These are phyloP conservation scores for Phaonia tiefii DNA, from an alignment of 2,888 invertebrate species.

Conservation along the genomic window DNA sequence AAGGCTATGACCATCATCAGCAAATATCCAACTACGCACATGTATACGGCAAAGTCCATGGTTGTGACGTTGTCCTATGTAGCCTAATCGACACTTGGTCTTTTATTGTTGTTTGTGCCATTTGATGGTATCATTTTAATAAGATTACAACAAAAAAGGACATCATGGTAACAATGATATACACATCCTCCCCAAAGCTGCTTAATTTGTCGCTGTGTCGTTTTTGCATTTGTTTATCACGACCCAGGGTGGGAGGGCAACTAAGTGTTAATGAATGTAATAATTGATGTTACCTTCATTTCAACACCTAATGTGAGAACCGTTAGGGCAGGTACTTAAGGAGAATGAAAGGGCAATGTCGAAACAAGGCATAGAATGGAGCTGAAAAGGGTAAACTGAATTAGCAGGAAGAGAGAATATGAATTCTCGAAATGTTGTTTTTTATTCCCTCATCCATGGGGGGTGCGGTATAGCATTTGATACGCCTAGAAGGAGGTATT, in stretches of 20 bases:
- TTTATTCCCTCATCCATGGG: too few species aligned
- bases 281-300: conserved; percentile 3
- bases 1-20: not conserved
- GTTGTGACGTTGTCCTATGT: conserved; percentile 14
- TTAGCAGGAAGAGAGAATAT: too few species aligned
- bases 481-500: too few species aligned
- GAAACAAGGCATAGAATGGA: too few species aligned
- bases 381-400: too few species aligned
- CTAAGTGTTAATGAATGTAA: conserved; percentile 8
- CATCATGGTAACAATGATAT: not conserved
- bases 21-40: not conserved
- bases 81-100: not conserved
- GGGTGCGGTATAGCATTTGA: too few species aligned
- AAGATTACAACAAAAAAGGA: conserved; percentile 25
- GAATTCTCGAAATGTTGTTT: too few species aligned
- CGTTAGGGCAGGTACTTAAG: too few species aligned
- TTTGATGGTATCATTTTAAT: conserved; percentile 28
- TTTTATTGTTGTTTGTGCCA: conserved; percentile 1
- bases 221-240: not conserved
- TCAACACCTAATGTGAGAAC: too few species aligned
- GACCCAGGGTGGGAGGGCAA: too few species aligned
- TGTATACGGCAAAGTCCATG: not conserved
- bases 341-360: too few species aligned
- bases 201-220: not conserved
- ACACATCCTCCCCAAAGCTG: not conserved